Evolutionary conservation across 23 tunicate genomes (phyloP), one percentile per base, ranked within the genome.

Genomic region (Oikopleura dioica): DNA sequence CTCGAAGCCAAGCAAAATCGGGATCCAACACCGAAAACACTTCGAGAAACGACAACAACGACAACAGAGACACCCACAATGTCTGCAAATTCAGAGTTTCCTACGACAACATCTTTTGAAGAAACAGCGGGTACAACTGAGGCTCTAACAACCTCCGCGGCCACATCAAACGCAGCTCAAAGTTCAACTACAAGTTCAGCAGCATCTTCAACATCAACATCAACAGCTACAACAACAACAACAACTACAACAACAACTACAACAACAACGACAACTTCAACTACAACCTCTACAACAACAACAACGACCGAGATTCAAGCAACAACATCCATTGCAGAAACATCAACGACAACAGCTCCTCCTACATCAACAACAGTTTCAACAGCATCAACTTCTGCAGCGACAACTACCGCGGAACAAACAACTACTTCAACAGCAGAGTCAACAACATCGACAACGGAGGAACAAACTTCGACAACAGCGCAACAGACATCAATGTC

Each of bases 221-320:
- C 78, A 30, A 4, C 26, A 4, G 68, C 16, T n/a, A 67, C 12
- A 16, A 28, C 68, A 33, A 75, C 68, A 16, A 12, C 26, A 30
- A 32, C 78, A 75, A 24, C 21, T 33, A 28, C 12, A 32, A 29
- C 68, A 50, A 36, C 76, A 1, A 28, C 12, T 24, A 51, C 77
- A 77, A 77, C 76, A 51, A 26, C 28, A 16, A 5, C 76, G 51
- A 77, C 76, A 26, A 35, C 76, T 51, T 35, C 77, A 24, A 51
- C 76, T 5, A 1, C 31, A 33, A 1, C 79, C 16, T 2, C 76
- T 26, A 32, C 79, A 28, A 35, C 76, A 29, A 34, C 24, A 24
- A 9, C n/a, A 50, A 29, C 79, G 9, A 12, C 79, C 44, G 1
- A 34, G 33, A 34, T 75, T 1, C 21, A 35, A 4, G 79, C 30